These are phyloP conservation scores for Patella pellucida DNA, from an alignment of 2,888 invertebrate species.

Conservation along the genomic window DNA sequence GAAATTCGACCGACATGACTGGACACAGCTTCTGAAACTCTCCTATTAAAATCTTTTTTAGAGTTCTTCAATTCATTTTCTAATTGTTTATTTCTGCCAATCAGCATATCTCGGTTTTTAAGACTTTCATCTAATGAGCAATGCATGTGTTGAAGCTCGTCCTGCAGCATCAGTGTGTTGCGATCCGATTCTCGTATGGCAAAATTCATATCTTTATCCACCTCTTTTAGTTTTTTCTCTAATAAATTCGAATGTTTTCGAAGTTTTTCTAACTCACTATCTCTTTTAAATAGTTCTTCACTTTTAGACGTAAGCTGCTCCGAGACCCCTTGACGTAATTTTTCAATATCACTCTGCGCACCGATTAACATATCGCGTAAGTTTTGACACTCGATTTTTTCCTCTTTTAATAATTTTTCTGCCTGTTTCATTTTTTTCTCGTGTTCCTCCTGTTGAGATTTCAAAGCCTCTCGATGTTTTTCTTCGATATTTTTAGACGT, in stretches of 20 bases:
- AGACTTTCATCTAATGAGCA: slow-evolving; percentile 55
- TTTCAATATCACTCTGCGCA: slow-evolving; percentile 65
- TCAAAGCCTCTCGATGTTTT: not conserved
- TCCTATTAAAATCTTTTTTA: slow-evolving; percentile 56
- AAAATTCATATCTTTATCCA: slow-evolving; percentile 43
- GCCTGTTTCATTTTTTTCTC: slow-evolving; percentile 42
- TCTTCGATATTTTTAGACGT: slow-evolving; percentile 33
- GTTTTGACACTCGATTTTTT: slow-evolving; percentile 60
- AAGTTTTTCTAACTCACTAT: slow-evolving; percentile 53
- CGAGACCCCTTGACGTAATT: slow-evolving; percentile 52
- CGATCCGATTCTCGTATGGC: slow-evolving; percentile 51
- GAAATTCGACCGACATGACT: not conserved
- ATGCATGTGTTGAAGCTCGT: slow-evolving; percentile 55
- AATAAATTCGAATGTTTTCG: slow-evolving; percentile 44
- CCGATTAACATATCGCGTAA: slow-evolving; percentile 63
- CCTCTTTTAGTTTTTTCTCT: slow-evolving; percentile 54
- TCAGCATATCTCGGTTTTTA: slow-evolving; percentile 51
- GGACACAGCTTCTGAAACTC: slow-evolving; percentile 49
- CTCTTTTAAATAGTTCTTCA: slow-evolving; percentile 50
- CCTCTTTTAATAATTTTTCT: slow-evolving; percentile 57
- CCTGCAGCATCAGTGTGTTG: slow-evolving; percentile 52
- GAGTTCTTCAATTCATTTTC: slow-evolving; percentile 61
- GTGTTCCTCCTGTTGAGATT: slow-evolving; percentile 39
- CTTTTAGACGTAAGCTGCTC: slow-evolving; percentile 50
- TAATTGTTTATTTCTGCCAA: slow-evolving; percentile 54